Conservation (phyloP, 1,140 invertebrate genomes). For the Fopius arisanus region DNA sequence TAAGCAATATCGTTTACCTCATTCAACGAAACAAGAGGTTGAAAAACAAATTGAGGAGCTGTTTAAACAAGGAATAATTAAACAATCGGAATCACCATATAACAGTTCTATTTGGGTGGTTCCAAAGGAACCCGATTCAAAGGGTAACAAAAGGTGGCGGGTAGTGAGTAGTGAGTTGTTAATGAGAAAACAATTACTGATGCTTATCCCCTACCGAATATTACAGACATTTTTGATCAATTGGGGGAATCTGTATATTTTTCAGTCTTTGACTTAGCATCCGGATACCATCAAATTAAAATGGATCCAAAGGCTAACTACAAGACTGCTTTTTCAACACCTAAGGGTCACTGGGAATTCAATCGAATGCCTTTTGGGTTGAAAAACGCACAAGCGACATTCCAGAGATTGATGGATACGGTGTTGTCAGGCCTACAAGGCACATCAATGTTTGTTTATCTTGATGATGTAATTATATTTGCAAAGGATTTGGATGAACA, state of each 20-base stretch:
- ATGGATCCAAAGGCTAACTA: too few relatives aligned
- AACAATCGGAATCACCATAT: background rate
- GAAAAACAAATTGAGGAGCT: slow-evolving; percentile 40
- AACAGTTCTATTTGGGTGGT: slow-evolving; percentile 35
- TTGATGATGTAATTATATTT: slow-evolving; percentile 49
- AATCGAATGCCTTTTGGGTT: slow-evolving; percentile 48
- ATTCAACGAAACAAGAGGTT: slow-evolving; percentile 39
- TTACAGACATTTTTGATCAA: slow-evolving; percentile 58
- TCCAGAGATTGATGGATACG: slow-evolving; percentile 46
- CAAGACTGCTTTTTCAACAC: slow-evolving; percentile 59
- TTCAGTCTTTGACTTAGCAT: slow-evolving; percentile 53
- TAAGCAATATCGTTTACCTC: slow-evolving; percentile 40
- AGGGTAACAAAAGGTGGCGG: slow-evolving; percentile 48
- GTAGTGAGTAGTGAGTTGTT: slow-evolving; percentile 53
- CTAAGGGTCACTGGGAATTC: slow-evolving; percentile 52
- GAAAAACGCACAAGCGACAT: slow-evolving; percentile 37
- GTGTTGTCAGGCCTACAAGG: too few relatives aligned
- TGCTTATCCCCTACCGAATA: slow-evolving; percentile 65
- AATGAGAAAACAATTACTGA: slow-evolving; percentile 60
- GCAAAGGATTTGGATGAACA: slow-evolving; percentile 38
- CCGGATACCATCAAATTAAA: too few relatives aligned
- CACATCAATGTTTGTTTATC: slow-evolving; percentile 39
- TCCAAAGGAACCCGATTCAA: slow-evolving; percentile 51
- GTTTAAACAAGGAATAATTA: background rate
- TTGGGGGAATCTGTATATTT: slow-evolving; percentile 53